These are phyloP conservation scores for Empis livida DNA, from an alignment of 2,888 invertebrate species.

Conservation along the genomic window DNA sequence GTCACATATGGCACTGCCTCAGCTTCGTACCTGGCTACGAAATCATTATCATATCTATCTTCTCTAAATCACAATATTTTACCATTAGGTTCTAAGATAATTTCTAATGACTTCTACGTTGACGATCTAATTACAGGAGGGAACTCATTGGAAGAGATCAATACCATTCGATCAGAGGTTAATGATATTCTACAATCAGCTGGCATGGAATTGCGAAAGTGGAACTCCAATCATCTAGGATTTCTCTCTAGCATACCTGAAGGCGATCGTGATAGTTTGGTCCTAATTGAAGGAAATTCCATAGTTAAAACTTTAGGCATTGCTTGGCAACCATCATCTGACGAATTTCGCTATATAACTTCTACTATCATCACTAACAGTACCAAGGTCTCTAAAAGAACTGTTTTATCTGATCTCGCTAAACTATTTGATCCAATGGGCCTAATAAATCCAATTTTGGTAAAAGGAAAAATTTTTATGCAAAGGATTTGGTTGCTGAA, in stretches of 20 bases:
- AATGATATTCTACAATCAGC: not conserved
- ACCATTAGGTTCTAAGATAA: not conserved
- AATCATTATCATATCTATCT: slow-evolving; percentile 2
- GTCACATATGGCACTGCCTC: slow-evolving; percentile 10
- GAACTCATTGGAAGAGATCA: not conserved
- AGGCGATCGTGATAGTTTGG: not conserved
- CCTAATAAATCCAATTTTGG: slow-evolving; percentile 9
- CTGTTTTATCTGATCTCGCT: slow-evolving; percentile 6
- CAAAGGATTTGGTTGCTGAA: slow-evolving; percentile 10
- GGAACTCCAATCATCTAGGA: not conserved
- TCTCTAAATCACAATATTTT: not conserved
- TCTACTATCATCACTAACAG: not conserved
- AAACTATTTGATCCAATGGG: slow-evolving; percentile 11
- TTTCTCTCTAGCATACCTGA: not conserved
- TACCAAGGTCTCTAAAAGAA: slow-evolving; percentile 5
- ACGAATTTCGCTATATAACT: slow-evolving; percentile 1
- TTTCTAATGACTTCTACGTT: not conserved
- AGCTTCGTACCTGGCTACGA: slow-evolving; percentile 10
- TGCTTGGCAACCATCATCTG: slow-evolving; percentile 5
- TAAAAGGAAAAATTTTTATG: slow-evolving; percentile 9
- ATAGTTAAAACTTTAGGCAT: slow-evolving; percentile 9
- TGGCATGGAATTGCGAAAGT: not conserved
- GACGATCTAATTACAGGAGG: not conserved
- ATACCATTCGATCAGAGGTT: not conserved
- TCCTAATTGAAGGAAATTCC: not conserved